Conservation (phyloP, 2,797 vertebrate genomes). For the Liasis olivaceus region DNA sequence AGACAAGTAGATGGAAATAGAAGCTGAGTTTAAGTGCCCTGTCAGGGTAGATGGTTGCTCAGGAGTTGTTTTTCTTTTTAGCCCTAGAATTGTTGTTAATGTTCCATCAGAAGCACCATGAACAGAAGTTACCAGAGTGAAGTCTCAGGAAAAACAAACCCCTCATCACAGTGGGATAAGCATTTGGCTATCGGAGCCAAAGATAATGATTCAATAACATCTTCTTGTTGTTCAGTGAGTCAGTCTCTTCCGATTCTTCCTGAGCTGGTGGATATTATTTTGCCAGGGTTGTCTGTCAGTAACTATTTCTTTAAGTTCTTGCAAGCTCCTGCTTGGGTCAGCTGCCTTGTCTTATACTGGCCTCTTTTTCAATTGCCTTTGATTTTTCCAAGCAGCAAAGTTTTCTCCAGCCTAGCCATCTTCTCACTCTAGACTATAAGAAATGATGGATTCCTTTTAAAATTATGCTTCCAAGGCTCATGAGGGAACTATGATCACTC, state of each 20-base stretch:
- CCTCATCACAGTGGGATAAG: background rate
- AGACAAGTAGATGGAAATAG: background rate
- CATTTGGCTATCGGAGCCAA: background rate
- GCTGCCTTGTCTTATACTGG: background rate
- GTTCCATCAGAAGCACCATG: background rate
- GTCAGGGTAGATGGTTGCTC: background rate
- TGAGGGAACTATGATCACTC: background rate
- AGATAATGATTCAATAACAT: background rate
- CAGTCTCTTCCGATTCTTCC: background rate
- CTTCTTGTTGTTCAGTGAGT: background rate
- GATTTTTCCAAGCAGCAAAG: background rate
- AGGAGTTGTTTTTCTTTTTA: background rate
- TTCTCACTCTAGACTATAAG: background rate
- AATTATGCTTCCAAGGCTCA: background rate
- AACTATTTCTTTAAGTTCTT: background rate
- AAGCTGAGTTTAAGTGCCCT: background rate
- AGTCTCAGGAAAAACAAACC: background rate
- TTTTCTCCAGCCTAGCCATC: background rate
- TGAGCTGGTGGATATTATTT: background rate
- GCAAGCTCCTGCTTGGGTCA: background rate
- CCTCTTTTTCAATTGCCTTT: background rate
- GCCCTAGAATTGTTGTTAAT: background rate
- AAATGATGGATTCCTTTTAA: background rate
- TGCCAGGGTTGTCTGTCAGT: background rate
- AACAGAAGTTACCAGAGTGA: background rate